Evolutionary conservation across 1,140 invertebrate species (phyloP).

Genomic region (Plodia interpunctella): DNA sequence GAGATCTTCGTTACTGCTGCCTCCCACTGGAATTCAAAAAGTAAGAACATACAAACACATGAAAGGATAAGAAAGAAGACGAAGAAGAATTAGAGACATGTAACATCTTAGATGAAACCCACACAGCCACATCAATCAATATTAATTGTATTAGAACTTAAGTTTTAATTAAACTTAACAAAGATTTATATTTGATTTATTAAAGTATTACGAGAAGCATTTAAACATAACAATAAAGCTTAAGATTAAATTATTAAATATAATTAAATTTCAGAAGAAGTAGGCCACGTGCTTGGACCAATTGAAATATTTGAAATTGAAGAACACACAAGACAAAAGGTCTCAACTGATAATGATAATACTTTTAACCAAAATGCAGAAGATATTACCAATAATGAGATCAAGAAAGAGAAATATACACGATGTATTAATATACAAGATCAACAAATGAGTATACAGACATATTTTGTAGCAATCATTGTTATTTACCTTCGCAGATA

Average conservation of each 20-base stretch:
- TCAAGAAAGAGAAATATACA: background rate
- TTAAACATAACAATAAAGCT: background rate
- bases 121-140: background rate
- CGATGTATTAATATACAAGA: background rate
- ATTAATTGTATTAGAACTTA: background rate
- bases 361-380: background rate
- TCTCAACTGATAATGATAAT: background rate
- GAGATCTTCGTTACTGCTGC: conserved; percentile 80
- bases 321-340: background rate
- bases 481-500: background rate
- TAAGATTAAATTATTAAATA: background rate
- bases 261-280: background rate
- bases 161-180: too few relatives aligned
- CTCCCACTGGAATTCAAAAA: conserved; percentile 60
- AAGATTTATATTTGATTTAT: too few relatives aligned
- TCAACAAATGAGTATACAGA: background rate
- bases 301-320: background rate
- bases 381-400: background rate
- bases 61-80: conserved; percentile 11
- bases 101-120: background rate
- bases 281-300: background rate
- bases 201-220: too few relatives aligned
- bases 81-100: background rate
- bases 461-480: background rate
- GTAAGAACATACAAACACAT: conserved; percentile 17